These are phyloP conservation scores for Toxostoma redivivum DNA, from an alignment of 2,113 vertebrate genomes.

Conservation along the genomic window DNA sequence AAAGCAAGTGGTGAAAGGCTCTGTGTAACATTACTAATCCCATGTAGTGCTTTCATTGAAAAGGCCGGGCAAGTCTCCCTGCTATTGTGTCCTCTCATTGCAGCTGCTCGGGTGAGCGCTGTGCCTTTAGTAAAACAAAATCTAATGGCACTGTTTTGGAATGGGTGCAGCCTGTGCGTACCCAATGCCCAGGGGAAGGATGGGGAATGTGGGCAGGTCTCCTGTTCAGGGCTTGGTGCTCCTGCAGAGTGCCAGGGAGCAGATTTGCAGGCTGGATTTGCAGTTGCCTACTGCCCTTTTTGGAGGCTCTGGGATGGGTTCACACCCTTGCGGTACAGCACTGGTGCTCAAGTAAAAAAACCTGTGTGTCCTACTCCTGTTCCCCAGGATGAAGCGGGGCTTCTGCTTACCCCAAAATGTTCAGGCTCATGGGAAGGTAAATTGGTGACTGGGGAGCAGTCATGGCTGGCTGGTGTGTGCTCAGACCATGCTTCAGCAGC, in stretches of 20 bases:
- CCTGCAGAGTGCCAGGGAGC: neutral
- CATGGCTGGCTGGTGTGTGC: neutral
- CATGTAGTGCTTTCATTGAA: neutral
- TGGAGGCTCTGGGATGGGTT: neutral
- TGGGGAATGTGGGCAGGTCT: neutral
- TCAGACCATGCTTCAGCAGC: fast-evolving
- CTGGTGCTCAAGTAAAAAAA: neutral
- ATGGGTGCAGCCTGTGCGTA: neutral
- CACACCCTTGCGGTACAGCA: too few species aligned
- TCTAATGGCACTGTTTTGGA: neutral
- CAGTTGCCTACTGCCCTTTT: neutral
- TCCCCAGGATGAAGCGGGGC: neutral
- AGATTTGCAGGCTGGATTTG: neutral
- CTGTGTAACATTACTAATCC: slow-evolving; percentile 50
- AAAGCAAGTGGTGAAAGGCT: slow-evolving; percentile 66
- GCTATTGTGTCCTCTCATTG: neutral
- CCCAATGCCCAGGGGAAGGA: neutral
- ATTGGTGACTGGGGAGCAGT: neutral
- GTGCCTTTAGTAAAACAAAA: slow-evolving; percentile 21
- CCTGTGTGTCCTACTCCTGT: neutral
- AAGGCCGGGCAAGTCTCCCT: neutral
- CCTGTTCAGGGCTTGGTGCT: neutral
- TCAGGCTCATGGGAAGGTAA: neutral
- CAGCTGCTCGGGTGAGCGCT: slow-evolving; percentile 44
- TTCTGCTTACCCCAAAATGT: neutral